Evolutionary conservation across 2,113 vertebrate species (phyloP), one percentile per base, ranked within the genome.

Genomic region (Regulus satrapa): DNA sequence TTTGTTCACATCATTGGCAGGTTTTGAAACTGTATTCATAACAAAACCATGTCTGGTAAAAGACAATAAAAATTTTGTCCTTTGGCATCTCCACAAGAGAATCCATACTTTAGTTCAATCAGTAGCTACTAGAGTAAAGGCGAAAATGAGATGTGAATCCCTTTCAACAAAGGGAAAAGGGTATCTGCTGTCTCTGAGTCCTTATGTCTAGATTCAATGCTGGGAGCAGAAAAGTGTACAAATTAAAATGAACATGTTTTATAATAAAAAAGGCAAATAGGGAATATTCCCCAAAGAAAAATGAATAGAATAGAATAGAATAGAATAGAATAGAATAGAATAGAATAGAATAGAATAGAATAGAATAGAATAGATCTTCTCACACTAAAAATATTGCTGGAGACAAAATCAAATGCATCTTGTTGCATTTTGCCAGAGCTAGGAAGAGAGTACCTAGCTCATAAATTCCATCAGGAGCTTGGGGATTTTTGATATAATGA

Each of bases 401-500:
- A 96, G 92, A 97, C 84, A 96, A 97, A 98, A 91, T 89, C 95
- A 94, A 97, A 97, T 91, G 78, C 79, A 94, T 97, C 93, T 94
- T 91, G 86, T 28, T 85, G 59, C 83, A 87, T 97, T 98, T 98
- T 98, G 95, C 94, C 97, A 96, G 95, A 97, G 97, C 97, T 96
- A 96, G 95, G 82, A 98, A 97, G 94, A 97, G 98, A 98, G 94
- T 97, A 98, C 97, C 97, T 98, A 98, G 97, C 98, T 98, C 97
- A 98, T 98, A 98, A 98, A 98, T 98, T 98, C 98, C 98, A 97
- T 97, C 97, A 97, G 96, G 98, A 98, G 98, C 98, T 98, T 97
- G 86, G 98, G 98, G 98, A 98, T 98, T 98, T 98, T 98, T 98
- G 98, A 97, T 98, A 97, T 98, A 98, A 98, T 98, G 98, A 98